phyloP scores from a whole-genome alignment of 2,113 vertebrate species.

The Oncorhynchus nerka region DNA sequence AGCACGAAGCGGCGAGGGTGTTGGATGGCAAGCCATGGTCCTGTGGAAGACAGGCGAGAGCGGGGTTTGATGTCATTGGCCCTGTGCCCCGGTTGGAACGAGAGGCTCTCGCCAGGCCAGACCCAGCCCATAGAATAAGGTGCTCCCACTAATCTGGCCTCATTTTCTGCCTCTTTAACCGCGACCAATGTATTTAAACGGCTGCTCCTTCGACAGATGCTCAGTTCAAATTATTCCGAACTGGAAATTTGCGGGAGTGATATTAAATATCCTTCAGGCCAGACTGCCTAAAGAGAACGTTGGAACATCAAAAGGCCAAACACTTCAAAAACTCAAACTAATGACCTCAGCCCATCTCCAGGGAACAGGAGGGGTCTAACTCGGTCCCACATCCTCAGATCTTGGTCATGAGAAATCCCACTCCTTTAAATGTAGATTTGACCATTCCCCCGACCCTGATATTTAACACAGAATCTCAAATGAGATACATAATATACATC shows the following conservation, averaged over 20 bases:
- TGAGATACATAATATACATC: constrained; percentile 60
- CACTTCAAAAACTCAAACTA: constrained; percentile 81
- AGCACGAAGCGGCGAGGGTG: constrained; percentile 15
- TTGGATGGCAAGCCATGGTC: constrained; percentile 8
- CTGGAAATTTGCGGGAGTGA: constrained; percentile 79
- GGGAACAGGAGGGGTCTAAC: constrained; percentile 66
- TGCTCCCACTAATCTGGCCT: constrained; percentile 77
- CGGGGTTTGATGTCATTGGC: constrained; percentile 34
- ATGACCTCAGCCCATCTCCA: constrained; percentile 72
- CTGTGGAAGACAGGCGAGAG: background rate
- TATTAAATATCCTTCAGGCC: constrained; percentile 81
- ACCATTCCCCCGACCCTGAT: constrained; percentile 52
- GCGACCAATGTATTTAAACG: constrained; percentile 81
- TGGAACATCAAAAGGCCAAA: constrained; percentile 80
- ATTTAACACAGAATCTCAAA: constrained; percentile 64
- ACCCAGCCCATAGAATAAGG: constrained; percentile 64
- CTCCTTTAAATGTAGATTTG: constrained; percentile 72
- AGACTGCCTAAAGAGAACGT: constrained; percentile 74
- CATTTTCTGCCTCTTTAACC: constrained; percentile 83
- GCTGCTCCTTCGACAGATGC: constrained; percentile 78
- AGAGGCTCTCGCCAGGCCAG: constrained; percentile 40
- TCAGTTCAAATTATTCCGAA: constrained; percentile 79
- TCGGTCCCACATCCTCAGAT: constrained; percentile 65
- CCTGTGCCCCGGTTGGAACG: constrained; percentile 42
- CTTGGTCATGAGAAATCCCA: constrained; percentile 62